Evolutionary conservation across 2,113 vertebrate species (phyloP), one percentile per base, ranked within the genome.

Genomic region (Pedetes capensis): DNA sequence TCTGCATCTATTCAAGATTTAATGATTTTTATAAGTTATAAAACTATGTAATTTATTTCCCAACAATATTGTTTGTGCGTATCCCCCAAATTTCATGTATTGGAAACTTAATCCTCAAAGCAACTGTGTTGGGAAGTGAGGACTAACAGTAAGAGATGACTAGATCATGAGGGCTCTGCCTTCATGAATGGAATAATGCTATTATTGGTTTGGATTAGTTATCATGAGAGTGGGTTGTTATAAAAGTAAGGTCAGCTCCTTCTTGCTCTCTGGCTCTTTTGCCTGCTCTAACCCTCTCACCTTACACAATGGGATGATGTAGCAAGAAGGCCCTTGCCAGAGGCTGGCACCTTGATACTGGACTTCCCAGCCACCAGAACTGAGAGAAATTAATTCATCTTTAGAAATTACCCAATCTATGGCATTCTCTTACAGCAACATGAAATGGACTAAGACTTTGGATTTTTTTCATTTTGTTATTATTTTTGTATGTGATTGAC

Each of bases 11-110:
- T 29, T 63, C 37, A 72, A 71, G 86, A 32, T 76, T 79, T 86
- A 78, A 51, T 75, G 49, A 83, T 74, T 96, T 83, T 74, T 83
- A 83, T 96, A 68, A 72, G 68, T 92, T 32, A 63, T 55, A 84
- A 80, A 89, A 55, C 3, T 87, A 1, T 47, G 20, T 68, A 69
- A 83, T 79, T 79, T 89, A 37, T 87, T 95, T 89, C 17, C 44
- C n/a, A n/a, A n/a, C n/a, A n/a, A n/a, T 66, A 10, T 27, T 44
- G 44, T 49, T 51, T 49, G 32, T 49, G 11, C 37, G 13, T 34
- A 34, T 83, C 22, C 22, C 22, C 63, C 44, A n/a, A 51, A 66
- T 32, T 51, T 83, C 44, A 27, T n/a, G n/a, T 85, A 47, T 47
- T 85, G 18, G 74, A 64, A 68, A 22, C 5, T 64, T 20, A 84